Percentiles rank a stretch among this genome's conserved stretches.
These are phyloP conservation scores for Xiphophorus hellerii DNA, from an alignment of 2,113 vertebrate species.

Conservation along the genomic window DNA sequence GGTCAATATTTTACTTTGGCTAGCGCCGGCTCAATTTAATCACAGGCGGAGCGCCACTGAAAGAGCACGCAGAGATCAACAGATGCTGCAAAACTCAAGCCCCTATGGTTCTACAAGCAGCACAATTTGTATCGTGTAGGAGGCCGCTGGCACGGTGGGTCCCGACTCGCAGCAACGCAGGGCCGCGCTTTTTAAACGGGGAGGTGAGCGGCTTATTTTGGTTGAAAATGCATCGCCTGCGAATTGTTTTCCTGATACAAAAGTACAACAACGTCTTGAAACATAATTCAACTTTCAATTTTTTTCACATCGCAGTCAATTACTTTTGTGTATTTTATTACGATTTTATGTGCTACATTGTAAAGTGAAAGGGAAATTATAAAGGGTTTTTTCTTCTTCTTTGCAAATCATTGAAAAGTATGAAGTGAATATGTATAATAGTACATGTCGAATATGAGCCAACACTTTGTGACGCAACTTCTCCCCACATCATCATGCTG, in stretches of 20 bases:
- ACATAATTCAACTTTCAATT: too few species aligned
- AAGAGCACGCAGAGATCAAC: constrained; percentile 50
- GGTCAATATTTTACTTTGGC: constrained; percentile 79
- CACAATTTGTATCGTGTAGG: constrained; percentile 59
- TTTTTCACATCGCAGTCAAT: too few species aligned
- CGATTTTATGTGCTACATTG: too few species aligned
- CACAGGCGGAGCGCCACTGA: constrained; percentile 56
- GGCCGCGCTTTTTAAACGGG: not conserved
- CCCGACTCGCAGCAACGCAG: constrained; percentile 5
- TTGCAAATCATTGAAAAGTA: too few species aligned
- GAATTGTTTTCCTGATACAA: not conserved
- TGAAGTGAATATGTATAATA: too few species aligned
- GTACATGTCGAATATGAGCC: too few species aligned
- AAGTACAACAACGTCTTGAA: not conserved
- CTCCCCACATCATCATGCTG: too few species aligned
- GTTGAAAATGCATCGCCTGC: not conserved
- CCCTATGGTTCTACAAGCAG: constrained; percentile 43
- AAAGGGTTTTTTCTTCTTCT: too few species aligned
- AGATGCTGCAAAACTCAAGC: not conserved
- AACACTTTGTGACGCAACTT: too few species aligned
- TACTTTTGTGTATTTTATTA: too few species aligned
- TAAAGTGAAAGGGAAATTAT: too few species aligned
- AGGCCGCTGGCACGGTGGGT: constrained; percentile 39
- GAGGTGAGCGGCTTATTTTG: not conserved
- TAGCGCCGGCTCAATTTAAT: constrained; percentile 74